phyloP scores from a whole-genome alignment of 2,797 vertebrate genomes.

The Squalus acanthias region DNA sequence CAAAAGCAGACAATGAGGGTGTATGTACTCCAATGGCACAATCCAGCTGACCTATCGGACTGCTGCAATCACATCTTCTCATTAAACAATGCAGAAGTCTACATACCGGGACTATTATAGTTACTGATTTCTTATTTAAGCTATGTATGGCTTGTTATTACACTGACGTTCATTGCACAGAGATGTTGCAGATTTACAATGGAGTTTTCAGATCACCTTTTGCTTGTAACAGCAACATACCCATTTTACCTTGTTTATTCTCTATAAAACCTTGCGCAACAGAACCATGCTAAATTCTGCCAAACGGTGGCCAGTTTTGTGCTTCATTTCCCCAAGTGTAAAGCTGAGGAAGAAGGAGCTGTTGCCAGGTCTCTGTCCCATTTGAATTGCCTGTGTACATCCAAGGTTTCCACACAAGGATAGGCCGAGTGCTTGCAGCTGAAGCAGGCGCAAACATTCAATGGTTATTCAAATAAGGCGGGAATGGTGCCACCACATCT shows the following conservation, averaged over 20 bases:
- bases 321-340: background rate
- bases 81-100: background rate
- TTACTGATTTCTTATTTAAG: background rate
- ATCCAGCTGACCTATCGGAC: background rate
- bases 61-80: background rate
- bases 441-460: too few species aligned
- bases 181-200: background rate
- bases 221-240: background rate
- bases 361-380: too few species aligned
- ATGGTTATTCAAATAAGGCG: too few species aligned
- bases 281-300: background rate
- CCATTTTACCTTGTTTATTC: background rate
- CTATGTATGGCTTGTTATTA: background rate
- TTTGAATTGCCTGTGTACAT: too few species aligned
- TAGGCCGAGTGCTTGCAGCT: too few species aligned
- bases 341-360: background rate
- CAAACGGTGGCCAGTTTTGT: too few species aligned
- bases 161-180: background rate
- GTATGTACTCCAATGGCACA: too few species aligned
- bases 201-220: background rate
- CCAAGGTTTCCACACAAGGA: too few species aligned
- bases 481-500: too few species aligned
- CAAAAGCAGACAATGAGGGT: background rate
- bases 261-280: background rate
- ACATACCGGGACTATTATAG: background rate